These are phyloP conservation scores for Carduelis carduelis DNA, from an alignment of 2,797 vertebrate genomes.

Conservation along the genomic window DNA sequence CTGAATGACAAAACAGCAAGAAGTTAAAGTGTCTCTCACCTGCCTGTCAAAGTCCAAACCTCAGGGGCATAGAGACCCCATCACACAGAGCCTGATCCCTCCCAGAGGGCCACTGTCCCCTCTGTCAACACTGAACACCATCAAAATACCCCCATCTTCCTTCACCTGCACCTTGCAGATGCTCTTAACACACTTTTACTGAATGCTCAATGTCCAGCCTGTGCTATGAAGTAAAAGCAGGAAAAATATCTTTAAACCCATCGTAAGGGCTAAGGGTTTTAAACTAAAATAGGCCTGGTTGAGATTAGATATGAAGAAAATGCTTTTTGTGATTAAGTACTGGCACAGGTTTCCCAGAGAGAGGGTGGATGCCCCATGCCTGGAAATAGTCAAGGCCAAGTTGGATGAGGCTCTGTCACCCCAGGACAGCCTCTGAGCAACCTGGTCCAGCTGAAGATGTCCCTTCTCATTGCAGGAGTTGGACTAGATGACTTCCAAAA, in stretches of 20 bases:
- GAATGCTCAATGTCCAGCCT: background rate
- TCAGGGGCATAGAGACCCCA: background rate
- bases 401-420: background rate
- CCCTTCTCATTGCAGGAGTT: background rate
- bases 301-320: background rate
- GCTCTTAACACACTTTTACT: background rate
- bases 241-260: background rate
- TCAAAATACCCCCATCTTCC: accelerated
- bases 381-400: background rate
- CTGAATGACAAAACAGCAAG: background rate
- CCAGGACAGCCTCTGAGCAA: background rate
- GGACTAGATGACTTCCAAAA: background rate
- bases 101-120: background rate
- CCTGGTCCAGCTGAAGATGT: background rate
- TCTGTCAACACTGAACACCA: background rate
- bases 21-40: background rate
- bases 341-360: background rate
- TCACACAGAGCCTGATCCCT: background rate
- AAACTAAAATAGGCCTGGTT: background rate
- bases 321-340: background rate
- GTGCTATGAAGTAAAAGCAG: background rate
- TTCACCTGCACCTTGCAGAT: background rate
- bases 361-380: background rate
- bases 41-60: background rate
- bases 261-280: background rate